phyloP scores from a whole-genome alignment of 2,113 vertebrate species.

The Podilymbus podiceps region DNA sequence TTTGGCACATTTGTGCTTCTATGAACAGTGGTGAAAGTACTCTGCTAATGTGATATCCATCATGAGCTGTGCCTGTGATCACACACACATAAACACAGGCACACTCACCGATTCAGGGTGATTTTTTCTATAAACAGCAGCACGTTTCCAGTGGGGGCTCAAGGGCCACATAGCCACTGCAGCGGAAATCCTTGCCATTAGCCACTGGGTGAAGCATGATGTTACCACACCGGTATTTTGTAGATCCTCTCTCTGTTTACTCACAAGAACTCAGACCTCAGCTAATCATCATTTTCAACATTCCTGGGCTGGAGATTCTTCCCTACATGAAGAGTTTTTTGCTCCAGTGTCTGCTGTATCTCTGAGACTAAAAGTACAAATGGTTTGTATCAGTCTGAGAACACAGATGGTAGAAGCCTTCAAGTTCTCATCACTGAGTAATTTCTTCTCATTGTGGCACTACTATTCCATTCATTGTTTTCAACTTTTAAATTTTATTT shows the following conservation, averaged over 20 bases:
- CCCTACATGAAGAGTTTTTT: not conserved
- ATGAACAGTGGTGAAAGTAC: not conserved
- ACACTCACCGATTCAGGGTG: not conserved
- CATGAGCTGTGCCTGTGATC: not conserved
- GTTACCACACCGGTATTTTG: not conserved
- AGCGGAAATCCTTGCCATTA: not conserved
- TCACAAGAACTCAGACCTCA: not conserved
- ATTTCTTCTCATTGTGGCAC: not conserved
- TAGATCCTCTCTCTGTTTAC: not conserved
- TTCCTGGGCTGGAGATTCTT: not conserved
- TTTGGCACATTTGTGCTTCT: slow-evolving; percentile 14
- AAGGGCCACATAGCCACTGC: not conserved
- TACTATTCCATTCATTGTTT: slow-evolving; percentile 9
- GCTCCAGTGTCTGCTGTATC: not conserved
- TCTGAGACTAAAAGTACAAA: not conserved
- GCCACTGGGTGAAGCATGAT: not conserved
- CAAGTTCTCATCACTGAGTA: not conserved
- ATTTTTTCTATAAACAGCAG: not conserved
- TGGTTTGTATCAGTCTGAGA: not conserved
- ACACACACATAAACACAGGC: not conserved
- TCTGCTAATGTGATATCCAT: not conserved
- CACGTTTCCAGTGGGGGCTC: not conserved
- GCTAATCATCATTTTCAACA: not conserved
- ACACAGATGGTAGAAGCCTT: not conserved
- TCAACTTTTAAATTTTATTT: not conserved